These are phyloP conservation scores for Acyrthosiphon pisum DNA, from an alignment of 1,140 invertebrate genomes.

Conservation along the genomic window DNA sequence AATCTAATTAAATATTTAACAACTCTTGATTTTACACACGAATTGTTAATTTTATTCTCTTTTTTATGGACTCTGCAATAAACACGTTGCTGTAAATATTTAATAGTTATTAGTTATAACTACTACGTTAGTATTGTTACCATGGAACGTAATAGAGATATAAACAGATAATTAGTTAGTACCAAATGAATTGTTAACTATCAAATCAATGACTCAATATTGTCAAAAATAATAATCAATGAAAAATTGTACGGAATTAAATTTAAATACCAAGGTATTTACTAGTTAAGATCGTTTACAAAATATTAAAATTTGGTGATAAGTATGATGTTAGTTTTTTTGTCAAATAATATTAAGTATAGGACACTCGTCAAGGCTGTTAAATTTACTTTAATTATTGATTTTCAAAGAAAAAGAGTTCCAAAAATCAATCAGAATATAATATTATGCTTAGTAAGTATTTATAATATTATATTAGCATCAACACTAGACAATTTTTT, in stretches of 20 bases:
- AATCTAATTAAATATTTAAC: neutral
- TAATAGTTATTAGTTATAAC: neutral
- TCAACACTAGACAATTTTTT: neutral
- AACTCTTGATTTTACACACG: neutral
- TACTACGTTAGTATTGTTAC: neutral
- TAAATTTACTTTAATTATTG: neutral
- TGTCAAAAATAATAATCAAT: too few relatives aligned
- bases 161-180: neutral
- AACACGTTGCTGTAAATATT: neutral
- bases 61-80: neutral
- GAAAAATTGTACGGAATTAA: neutral
- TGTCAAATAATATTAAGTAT: neutral
- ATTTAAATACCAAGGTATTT: neutral
- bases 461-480: too few relatives aligned
- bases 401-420: too few relatives aligned
- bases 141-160: neutral
- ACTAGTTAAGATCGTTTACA: neutral
- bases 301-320: neutral
- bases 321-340: neutral
- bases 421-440: too few relatives aligned
- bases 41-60: neutral
- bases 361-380: neutral
- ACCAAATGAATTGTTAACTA: neutral
- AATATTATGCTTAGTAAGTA: neutral
- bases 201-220: too few relatives aligned